Evolutionary conservation across 1,140 invertebrate species (phyloP).

Genomic region (Diorhabda elongata): DNA sequence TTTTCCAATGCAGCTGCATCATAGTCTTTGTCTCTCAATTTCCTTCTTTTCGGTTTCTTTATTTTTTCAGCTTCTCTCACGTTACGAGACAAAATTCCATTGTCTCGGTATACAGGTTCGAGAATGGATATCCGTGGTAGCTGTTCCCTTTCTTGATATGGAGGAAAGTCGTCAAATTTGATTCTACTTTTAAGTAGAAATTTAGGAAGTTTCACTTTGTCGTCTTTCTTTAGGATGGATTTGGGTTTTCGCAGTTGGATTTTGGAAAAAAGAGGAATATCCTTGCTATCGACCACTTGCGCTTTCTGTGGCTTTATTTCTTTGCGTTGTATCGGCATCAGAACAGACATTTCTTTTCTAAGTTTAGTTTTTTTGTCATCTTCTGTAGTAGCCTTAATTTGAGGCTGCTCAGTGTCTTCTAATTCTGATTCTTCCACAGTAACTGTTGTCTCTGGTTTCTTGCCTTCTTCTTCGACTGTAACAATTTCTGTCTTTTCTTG

Average conservation of each 20-base stretch:
- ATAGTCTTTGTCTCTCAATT: constrained; percentile 57
- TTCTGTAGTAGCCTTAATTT: constrained; percentile 27
- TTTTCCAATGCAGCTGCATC: constrained; percentile 57
- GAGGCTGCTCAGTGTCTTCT: constrained; percentile 42
- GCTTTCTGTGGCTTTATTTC: constrained; percentile 56
- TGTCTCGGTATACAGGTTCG: constrained; percentile 52
- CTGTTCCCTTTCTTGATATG: constrained; percentile 46
- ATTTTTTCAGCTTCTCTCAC: constrained; percentile 63
- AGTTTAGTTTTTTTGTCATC: constrained; percentile 31
- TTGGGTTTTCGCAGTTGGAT: constrained; percentile 29
- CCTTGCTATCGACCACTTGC: constrained; percentile 63
- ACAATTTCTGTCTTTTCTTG: constrained; percentile 32
- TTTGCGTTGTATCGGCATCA: constrained; percentile 60
- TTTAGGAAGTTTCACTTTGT: constrained; percentile 55
- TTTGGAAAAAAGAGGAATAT: constrained; percentile 54
- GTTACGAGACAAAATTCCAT: constrained; percentile 66
- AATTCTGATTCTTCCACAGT: constrained; percentile 45
- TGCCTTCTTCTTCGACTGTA: constrained; percentile 30
- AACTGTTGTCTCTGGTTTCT: constrained; percentile 41
- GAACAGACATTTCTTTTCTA: constrained; percentile 34
- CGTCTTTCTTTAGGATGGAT: constrained; percentile 43
- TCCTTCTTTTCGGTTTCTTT: constrained; percentile 51
- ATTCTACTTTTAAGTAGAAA: constrained; percentile 63
- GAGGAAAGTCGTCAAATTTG: constrained; percentile 56
- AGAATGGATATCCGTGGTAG: constrained; percentile 52